phyloP scores from a whole-genome alignment of 2,113 vertebrate species.

The Ellobius talpinus region DNA sequence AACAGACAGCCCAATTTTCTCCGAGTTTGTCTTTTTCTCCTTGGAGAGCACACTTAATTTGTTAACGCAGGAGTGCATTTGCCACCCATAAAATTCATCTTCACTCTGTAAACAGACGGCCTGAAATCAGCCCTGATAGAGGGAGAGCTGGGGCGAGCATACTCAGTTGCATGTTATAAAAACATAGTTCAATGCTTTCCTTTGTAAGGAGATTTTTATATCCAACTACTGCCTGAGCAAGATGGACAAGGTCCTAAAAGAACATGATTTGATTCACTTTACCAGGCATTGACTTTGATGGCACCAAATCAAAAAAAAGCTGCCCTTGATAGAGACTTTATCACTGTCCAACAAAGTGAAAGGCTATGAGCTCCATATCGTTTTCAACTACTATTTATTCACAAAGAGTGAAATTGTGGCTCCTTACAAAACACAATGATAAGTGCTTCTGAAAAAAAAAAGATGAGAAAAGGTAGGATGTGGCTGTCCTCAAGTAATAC shows the following conservation, averaged over 20 bases:
- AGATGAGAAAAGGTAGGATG: neutral
- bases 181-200: constrained; percentile 65
- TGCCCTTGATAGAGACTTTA: neutral
- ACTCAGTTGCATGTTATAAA: constrained; percentile 62
- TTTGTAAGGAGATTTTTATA: constrained; percentile 67
- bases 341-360: neutral
- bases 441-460: constrained; percentile 29
- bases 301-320: constrained; percentile 6
- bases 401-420: neutral
- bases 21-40: constrained; percentile 73
- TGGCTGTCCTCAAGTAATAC: neutral
- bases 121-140: constrained; percentile 78
- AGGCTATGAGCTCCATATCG: neutral
- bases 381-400: constrained; percentile 17
- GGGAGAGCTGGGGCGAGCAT: constrained; percentile 14
- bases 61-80: constrained; percentile 79
- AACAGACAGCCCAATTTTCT: constrained; percentile 82
- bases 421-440: constrained; percentile 21
- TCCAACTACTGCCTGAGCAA: constrained; percentile 21
- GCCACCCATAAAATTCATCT: constrained; percentile 82
- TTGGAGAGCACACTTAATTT: constrained; percentile 80
- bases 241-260: constrained; percentile 30
- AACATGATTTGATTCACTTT: constrained; percentile 26
- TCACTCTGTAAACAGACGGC: constrained; percentile 75
- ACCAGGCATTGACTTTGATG: constrained; percentile 42